phyloP scores from a whole-genome alignment of 53 echinoderm and acorn worm species.

The Zoroaster sp. region DNA sequence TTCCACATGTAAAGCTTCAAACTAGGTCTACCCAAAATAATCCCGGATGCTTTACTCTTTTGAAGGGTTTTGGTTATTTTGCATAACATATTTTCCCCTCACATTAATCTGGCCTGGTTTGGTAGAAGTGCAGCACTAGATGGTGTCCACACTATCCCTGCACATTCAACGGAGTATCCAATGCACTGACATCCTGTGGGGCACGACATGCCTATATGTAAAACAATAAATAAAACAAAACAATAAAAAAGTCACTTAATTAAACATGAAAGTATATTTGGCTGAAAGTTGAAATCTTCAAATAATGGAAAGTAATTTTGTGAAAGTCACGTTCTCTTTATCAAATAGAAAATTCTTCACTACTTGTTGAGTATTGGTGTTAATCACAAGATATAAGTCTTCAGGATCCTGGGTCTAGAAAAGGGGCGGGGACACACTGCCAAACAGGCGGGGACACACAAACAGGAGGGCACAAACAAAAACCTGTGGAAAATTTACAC shows the following conservation, averaged over 20 bases:
- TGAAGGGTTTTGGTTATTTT: no score
- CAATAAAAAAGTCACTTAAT: not conserved
- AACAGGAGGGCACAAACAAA: no score
- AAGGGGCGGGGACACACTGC: no score
- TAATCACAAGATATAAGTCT: no score
- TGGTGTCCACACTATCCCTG: not conserved
- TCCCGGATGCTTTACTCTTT: no score
- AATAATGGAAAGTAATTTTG: not conserved
- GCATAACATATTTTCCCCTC: not conserved
- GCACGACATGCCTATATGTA: constrained; percentile 43
- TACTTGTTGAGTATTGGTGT: no score
- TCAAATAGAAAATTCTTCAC: constrained; percentile 28
- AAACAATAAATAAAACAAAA: not conserved
- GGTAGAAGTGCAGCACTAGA: constrained; percentile 14
- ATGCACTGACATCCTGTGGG: constrained; percentile 54
- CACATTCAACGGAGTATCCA: constrained; percentile 52
- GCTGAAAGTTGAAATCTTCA: not conserved
- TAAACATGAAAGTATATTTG: not conserved
- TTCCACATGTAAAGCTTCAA: no score
- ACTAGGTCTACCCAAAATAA: no score
- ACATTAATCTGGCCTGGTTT: constrained; percentile 47
- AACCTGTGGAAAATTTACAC: no score
- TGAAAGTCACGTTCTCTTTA: not conserved
- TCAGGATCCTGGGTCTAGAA: no score
- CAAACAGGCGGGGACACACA: no score